Evolutionary conservation across 1,140 invertebrate species (phyloP).

Genomic region (Drosophila leontia): DNA sequence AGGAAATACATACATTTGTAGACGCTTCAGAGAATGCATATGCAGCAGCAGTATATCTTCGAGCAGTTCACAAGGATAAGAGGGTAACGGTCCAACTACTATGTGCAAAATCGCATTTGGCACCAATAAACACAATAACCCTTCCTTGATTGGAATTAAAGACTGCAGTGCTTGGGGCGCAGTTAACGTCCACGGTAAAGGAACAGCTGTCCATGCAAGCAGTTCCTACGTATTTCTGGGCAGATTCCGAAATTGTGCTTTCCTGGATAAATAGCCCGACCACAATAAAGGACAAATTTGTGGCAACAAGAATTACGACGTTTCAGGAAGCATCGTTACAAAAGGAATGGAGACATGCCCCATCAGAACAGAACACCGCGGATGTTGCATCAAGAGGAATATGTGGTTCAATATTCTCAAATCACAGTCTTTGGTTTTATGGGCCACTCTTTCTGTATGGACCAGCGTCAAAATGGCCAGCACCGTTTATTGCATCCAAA

Average conservation of each 20-base stretch:
- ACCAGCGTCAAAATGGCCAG: too few relatives aligned
- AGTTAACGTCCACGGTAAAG: not conserved
- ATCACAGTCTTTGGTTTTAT: too few relatives aligned
- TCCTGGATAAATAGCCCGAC: not conserved
- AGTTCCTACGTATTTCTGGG: not conserved
- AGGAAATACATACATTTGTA: not conserved
- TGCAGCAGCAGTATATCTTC: not conserved
- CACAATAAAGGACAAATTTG: too few relatives aligned
- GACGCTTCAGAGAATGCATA: not conserved
- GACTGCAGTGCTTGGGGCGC: not conserved
- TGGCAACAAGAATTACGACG: too few relatives aligned
- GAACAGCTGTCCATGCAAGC: not conserved
- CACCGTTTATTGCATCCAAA: too few relatives aligned
- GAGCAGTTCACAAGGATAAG: not conserved
- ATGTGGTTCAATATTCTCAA: too few relatives aligned
- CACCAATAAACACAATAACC: not conserved
- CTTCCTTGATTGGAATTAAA: not conserved
- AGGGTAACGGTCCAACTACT: not conserved
- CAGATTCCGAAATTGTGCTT: not conserved
- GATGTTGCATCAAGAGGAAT: too few relatives aligned
- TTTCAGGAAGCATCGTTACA: too few relatives aligned
- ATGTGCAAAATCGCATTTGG: not conserved
- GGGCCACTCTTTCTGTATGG: too few relatives aligned
- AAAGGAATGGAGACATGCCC: too few relatives aligned
- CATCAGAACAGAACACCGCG: too few relatives aligned